Conservation (phyloP, 2,797 vertebrate species). For the Naso thynnoides region DNA sequence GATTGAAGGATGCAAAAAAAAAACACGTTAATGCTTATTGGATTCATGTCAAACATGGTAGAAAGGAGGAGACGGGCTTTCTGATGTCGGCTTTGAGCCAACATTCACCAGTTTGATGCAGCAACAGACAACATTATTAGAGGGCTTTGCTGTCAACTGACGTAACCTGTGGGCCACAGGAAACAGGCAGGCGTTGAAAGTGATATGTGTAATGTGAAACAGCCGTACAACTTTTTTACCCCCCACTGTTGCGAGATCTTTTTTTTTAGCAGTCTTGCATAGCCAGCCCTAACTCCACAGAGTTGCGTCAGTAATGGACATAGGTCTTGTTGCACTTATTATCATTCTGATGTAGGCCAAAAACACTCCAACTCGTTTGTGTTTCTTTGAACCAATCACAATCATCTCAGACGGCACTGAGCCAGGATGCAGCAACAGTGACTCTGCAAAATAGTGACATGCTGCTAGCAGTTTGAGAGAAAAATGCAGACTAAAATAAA, state of each 20-base stretch:
- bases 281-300: too few species aligned
- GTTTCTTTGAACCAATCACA: too few species aligned
- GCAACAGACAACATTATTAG: slow-evolving; percentile 27
- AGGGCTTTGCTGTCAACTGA: slow-evolving; percentile 22
- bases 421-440: too few species aligned
- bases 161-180: slow-evolving; percentile 30
- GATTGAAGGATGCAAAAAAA: slow-evolving; percentile 28
- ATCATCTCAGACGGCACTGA: too few species aligned
- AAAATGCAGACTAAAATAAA: too few species aligned
- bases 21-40: slow-evolving; percentile 29
- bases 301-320: too few species aligned
- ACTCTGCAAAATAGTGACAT: too few species aligned
- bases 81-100: slow-evolving; percentile 19
- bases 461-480: too few species aligned
- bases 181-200: background rate
- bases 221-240: slow-evolving; percentile 8
- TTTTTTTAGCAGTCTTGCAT: too few species aligned
- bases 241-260: background rate
- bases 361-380: too few species aligned
- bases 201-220: slow-evolving; percentile 12
- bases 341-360: too few species aligned
- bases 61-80: slow-evolving; percentile 10
- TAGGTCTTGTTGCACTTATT: too few species aligned
- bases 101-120: slow-evolving; percentile 34
- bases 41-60: slow-evolving; percentile 47